Base-by-base conservation (phyloP, 92 coral and sea anemone species). In the Epizoanthus fatuus region DNA sequence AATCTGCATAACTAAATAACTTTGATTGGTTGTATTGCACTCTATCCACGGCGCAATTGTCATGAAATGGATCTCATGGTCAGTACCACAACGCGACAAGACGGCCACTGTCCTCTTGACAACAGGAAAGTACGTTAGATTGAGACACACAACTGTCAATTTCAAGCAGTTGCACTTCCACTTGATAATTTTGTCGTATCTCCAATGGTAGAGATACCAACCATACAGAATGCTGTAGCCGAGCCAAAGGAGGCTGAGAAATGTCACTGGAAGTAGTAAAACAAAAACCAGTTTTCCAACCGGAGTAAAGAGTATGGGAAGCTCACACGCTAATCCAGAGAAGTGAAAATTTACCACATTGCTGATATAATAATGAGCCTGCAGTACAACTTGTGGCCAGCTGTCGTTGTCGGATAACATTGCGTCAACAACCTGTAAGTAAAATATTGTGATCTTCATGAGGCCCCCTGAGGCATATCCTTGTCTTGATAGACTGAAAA, bases 61-160 rank as follows among this genome's bases (percentile, higher is more conserved):
- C 60, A 95, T 53, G 67, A 86, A 95, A 22, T 17, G 73, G 9
- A 91, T 54, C 22, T 51, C 57, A 16, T 57, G 82, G 19, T 91
- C 95, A 19, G 79, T 55, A 44, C 42, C 82, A 22, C 98, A 95
- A 1, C 85, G 93, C 25, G 84, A 91, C 56, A 95, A 40, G 56
- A 90, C 89, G 59, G 91, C 51, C 49, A 92, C 78, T 11, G 95
- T 88, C 58, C 84, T 90, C 65, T 86, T 90, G 9, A 92, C 94
- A 73, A 95, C 84, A 12, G 98, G 98, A 74, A 95, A 95, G 71
- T 91, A 95, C 22, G 89, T 86, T 22, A 95, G 69, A 70, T 89
- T 86, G 16, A 95, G 93, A 66, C 79, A 58, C 22, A 84, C 80
- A 56, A 95, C 86, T 38, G 90, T 93, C 29, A 91, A 74, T 40